phyloP scores from a whole-genome alignment of 2,888 invertebrate genomes.

The Heteropelma amictum region DNA sequence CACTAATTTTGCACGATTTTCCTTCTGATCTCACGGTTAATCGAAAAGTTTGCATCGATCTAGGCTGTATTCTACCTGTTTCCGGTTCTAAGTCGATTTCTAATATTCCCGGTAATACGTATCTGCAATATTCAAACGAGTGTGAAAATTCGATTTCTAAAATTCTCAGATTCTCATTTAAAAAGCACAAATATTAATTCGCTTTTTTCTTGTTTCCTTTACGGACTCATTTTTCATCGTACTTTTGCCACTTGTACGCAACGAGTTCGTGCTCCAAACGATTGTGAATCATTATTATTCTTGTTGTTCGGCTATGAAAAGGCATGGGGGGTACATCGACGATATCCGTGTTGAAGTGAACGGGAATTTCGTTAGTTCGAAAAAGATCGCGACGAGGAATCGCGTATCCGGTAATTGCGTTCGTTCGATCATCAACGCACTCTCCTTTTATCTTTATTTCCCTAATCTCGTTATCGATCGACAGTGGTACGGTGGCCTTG shows the following conservation, averaged over 20 bases:
- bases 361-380: slow-evolving; percentile 58
- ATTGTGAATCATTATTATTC: slow-evolving; percentile 77
- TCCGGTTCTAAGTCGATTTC: slow-evolving; percentile 64
- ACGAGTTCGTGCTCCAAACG: slow-evolving; percentile 69
- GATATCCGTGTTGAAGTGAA: slow-evolving; percentile 73
- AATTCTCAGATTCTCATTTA: background rate
- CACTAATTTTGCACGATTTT: slow-evolving; percentile 68
- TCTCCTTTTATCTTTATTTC: slow-evolving; percentile 57
- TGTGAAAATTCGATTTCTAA: background rate
- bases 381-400: slow-evolving; percentile 30
- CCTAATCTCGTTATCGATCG: slow-evolving; percentile 40
- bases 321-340: slow-evolving; percentile 70
- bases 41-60: slow-evolving; percentile 71
- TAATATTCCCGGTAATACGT: slow-evolving; percentile 66
- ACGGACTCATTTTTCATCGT: background rate
- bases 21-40: slow-evolving; percentile 71
- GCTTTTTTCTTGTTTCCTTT: background rate
- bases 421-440: slow-evolving; percentile 31
- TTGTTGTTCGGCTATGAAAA: slow-evolving; percentile 69
- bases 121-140: slow-evolving; percentile 62
- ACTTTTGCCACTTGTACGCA: slow-evolving; percentile 76
- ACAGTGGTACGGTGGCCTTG: slow-evolving; percentile 33
- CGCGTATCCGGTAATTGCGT: slow-evolving; percentile 20
- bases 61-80: slow-evolving; percentile 74
- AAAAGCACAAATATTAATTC: background rate